phyloP scores from a whole-genome alignment of 2,797 vertebrate species.

The Limosa lapponica region DNA sequence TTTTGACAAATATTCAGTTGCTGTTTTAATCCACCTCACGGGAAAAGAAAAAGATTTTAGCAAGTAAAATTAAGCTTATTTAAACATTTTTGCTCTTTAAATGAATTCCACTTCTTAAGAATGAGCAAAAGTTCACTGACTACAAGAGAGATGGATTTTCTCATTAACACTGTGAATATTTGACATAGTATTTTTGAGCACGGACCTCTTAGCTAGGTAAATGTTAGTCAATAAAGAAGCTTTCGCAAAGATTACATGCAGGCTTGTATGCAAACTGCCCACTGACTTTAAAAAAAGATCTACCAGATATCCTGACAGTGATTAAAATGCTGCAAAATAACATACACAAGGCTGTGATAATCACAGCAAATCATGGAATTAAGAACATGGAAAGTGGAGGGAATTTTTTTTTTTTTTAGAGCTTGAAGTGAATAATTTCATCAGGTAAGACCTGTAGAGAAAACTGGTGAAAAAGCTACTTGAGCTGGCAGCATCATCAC shows the following conservation, averaged over 20 bases:
- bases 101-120: neutral
- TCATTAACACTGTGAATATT: conserved; percentile 46
- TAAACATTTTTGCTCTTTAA: conserved; percentile 40
- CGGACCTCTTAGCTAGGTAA: neutral
- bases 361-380: neutral
- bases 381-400: fast-evolving
- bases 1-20: neutral
- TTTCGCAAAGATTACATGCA: neutral
- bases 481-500: neutral
- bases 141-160: conserved; percentile 11
- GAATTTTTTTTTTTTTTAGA: fast-evolving
- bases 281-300: neutral
- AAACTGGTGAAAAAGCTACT: neutral
- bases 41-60: neutral
- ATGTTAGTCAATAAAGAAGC: conserved; percentile 40
- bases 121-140: neutral
- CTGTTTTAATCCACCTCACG: neutral
- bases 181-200: conserved; percentile 21
- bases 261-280: neutral
- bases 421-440: neutral
- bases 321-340: neutral
- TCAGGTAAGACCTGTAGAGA: neutral
- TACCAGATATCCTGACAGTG: neutral
- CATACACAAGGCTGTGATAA: neutral
- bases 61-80: conserved; percentile 46